These are phyloP conservation scores for Ceyx erithaca DNA, from an alignment of 2,797 vertebrate genomes.

Conservation along the genomic window DNA sequence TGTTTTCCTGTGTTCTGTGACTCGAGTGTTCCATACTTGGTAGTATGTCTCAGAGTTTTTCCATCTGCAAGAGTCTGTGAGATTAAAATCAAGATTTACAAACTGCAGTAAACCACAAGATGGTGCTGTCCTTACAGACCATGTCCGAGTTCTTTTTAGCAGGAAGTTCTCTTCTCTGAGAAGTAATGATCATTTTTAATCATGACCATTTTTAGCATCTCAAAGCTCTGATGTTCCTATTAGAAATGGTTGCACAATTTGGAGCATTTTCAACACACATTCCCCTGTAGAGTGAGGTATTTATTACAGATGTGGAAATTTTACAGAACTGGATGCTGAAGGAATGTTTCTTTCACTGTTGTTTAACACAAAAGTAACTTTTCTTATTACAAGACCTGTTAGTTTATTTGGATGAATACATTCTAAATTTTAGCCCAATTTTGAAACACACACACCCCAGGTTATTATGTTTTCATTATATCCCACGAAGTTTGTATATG, in stretches of 20 bases:
- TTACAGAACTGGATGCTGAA: neutral
- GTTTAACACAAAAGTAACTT: neutral
- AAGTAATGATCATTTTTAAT: no score
- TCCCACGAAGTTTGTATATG: no score
- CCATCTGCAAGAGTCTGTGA: neutral
- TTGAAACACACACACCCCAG: no score
- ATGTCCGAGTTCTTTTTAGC: neutral
- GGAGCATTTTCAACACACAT: neutral
- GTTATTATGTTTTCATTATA: neutral
- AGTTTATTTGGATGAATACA: no score
- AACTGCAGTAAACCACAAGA: slow-evolving; percentile 14
- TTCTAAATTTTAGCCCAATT: neutral
- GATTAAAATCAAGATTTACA: no score
- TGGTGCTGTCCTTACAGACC: slow-evolving; percentile 20
- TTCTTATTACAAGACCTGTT: neutral
- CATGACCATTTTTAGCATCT: neutral
- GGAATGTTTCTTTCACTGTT: neutral
- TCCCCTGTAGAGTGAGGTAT: no score
- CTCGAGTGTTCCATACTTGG: no score
- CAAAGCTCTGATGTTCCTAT: neutral
- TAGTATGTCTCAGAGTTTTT: neutral
- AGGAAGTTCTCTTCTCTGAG: neutral
- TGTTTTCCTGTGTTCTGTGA: no score
- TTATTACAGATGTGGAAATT: neutral
- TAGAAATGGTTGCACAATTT: neutral